Conservation (phyloP, 2,888 invertebrate species). For the Ceraclea dissimilis region DNA sequence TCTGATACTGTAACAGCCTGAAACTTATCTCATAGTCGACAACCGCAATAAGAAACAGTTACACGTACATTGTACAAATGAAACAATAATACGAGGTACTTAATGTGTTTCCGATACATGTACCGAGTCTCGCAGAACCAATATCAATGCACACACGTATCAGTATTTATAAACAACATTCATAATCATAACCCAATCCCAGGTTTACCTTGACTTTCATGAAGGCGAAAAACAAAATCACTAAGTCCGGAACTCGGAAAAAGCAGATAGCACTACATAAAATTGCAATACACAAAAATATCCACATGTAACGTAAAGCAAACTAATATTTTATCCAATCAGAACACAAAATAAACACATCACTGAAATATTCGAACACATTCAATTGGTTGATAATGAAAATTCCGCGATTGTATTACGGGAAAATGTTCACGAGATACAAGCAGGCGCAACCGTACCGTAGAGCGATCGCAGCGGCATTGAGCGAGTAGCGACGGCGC, state of each 20-base stretch:
- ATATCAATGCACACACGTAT: not conserved
- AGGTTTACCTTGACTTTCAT: slow-evolving; percentile 24
- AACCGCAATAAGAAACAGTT: too few species aligned
- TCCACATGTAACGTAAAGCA: not conserved
- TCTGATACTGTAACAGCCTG: too few species aligned
- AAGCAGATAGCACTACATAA: not conserved
- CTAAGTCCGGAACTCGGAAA: slow-evolving; percentile 5
- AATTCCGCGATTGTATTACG: slow-evolving; percentile 9
- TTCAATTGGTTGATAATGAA: slow-evolving; percentile 10
- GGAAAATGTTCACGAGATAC: not conserved
- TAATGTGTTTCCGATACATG: too few species aligned
- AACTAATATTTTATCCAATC: not conserved
- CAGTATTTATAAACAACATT: slow-evolving; percentile 3
- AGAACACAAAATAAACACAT: not conserved
- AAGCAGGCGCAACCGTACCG: not conserved
- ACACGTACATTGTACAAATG: too few species aligned
- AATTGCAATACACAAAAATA: too few species aligned
- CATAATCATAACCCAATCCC: slow-evolving; percentile 8
- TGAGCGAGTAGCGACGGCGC: slow-evolving; percentile 7
- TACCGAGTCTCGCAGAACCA: not conserved
- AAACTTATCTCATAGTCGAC: too few species aligned
- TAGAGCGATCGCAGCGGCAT: slow-evolving; percentile 9
- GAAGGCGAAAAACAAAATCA: slow-evolving; percentile 14
- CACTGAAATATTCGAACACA: slow-evolving; percentile 15
- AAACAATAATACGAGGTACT: too few species aligned